These are phyloP conservation scores for Mus musculus DNA, from an alignment of 2,113 vertebrate genomes.

Conservation along the genomic window DNA sequence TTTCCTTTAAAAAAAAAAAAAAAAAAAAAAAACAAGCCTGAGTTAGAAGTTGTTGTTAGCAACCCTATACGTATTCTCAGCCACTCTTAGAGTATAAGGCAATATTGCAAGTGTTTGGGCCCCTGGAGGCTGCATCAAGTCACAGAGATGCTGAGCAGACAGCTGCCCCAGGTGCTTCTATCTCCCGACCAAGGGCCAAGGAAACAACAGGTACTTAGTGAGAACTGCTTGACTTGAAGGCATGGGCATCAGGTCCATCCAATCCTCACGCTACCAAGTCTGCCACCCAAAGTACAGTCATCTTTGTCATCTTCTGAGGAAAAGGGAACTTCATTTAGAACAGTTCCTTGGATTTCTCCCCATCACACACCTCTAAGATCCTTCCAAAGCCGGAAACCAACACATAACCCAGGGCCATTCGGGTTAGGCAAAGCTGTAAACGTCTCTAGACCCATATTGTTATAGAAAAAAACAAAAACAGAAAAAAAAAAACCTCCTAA, in stretches of 20 bases:
- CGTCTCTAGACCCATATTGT: neutral
- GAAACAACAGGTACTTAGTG: neutral
- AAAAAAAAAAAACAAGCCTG: slow-evolving; percentile 50
- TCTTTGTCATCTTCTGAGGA: neutral
- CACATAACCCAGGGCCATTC: neutral
- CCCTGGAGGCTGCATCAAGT: neutral
- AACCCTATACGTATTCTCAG: neutral
- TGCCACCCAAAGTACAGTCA: neutral
- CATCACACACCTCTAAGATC: slow-evolving; percentile 3
- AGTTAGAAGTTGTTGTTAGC: neutral
- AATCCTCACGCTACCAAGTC: neutral
- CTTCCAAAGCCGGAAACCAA: neutral
- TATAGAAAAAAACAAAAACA: neutral
- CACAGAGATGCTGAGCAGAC: neutral
- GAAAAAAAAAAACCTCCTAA: neutral
- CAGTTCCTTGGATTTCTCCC: neutral
- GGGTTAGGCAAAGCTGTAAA: neutral
- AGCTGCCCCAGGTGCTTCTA: neutral
- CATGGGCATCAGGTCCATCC: neutral
- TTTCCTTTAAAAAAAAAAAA: slow-evolving; percentile 42
- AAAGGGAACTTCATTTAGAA: neutral
- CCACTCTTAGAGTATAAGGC: neutral
- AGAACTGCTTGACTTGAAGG: neutral
- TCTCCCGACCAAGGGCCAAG: neutral
- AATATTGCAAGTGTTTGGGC: neutral